phyloP scores from a whole-genome alignment of 64 coral and sea anemone genomes.

The Stichodactyla helianthus region DNA sequence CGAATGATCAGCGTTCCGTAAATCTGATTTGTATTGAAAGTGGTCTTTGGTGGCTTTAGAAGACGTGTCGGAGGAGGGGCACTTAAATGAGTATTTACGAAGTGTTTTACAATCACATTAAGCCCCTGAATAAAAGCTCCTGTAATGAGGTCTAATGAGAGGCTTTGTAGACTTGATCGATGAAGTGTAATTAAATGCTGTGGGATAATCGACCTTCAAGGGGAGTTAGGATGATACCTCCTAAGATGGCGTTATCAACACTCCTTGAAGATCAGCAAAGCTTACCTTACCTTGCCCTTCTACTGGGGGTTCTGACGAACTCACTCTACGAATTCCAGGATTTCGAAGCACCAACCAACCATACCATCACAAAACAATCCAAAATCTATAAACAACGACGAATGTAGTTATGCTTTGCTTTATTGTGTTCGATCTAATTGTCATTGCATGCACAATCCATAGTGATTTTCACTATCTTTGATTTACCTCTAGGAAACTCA shows the following conservation, averaged over 20 bases:
- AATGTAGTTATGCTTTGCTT: background rate
- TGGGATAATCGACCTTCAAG: constrained; percentile 39
- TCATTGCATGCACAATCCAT: constrained; percentile 4
- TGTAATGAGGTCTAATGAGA: constrained; percentile 95
- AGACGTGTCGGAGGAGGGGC: constrained; percentile 80
- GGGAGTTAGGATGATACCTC: constrained; percentile 25
- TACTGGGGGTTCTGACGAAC: background rate
- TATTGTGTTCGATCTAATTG: background rate
- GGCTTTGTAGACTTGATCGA: constrained; percentile 88
- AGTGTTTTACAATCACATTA: constrained; percentile 99
- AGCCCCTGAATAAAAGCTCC: constrained; percentile 96
- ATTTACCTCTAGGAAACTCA: background rate
- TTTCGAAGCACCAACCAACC: background rate
- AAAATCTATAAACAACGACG: background rate
- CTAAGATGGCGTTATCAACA: background rate
- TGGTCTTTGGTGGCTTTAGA: constrained; percentile 19
- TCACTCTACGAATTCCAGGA: constrained; percentile 2
- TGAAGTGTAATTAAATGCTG: constrained; percentile 87
- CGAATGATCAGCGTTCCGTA: background rate
- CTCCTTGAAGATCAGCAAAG: background rate
- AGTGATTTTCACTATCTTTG: constrained; percentile 7
- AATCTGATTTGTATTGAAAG: constrained; percentile 46
- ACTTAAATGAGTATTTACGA: constrained; percentile 86
- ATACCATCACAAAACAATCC: background rate
- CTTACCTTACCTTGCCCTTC: background rate